Evolutionary conservation across 2,888 invertebrate species (phyloP).

Genomic region (Anthoptus insignis): DNA sequence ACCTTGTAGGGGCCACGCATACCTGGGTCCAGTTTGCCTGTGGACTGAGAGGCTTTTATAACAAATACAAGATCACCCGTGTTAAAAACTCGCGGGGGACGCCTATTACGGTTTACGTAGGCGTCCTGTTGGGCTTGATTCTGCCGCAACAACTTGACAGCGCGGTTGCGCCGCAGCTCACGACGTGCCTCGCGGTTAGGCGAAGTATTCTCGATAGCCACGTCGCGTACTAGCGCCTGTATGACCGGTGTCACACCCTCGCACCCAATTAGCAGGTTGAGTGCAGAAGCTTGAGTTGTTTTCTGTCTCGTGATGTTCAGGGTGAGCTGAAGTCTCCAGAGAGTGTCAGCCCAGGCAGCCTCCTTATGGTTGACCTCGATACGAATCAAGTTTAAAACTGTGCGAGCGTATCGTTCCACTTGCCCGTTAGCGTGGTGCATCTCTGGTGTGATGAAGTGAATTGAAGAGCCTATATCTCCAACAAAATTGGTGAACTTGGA

Average conservation of each 20-base stretch:
- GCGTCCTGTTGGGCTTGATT: background rate
- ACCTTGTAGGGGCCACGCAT: slow-evolving; percentile 11
- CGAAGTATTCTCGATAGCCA: background rate
- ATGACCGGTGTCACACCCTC: background rate
- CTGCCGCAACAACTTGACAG: background rate
- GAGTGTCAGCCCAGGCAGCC: background rate
- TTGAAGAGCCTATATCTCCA: background rate
- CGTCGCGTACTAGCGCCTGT: background rate
- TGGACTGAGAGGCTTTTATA: background rate
- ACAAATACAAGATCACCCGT: background rate
- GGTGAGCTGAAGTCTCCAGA: background rate
- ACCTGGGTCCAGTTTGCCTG: slow-evolving; percentile 12
- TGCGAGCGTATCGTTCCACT: slow-evolving; percentile 16
- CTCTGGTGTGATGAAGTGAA: slow-evolving; percentile 48
- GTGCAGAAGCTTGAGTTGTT: background rate
- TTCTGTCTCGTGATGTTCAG: background rate
- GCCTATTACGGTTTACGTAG: background rate
- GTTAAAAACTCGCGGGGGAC: background rate
- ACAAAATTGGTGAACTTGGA: background rate
- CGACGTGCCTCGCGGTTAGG: background rate
- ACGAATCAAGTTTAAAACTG: background rate
- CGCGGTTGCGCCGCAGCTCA: background rate
- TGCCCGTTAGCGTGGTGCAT: slow-evolving; percentile 47
- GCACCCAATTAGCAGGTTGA: background rate
- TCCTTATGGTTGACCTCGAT: background rate